Base-by-base conservation (phyloP, 2,888 invertebrate species). In the Acrobasis repandana region DNA sequence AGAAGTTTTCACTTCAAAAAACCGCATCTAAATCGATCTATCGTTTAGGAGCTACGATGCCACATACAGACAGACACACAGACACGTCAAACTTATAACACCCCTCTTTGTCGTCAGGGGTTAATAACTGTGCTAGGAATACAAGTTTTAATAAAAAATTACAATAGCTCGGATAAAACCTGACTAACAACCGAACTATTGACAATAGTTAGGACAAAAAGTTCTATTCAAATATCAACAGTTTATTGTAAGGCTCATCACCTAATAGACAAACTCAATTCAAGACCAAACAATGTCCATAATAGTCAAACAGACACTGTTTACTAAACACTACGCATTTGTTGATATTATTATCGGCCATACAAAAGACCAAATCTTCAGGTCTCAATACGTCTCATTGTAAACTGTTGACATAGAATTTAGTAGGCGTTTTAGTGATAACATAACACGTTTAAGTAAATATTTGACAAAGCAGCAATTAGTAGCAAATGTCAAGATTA, bases 251-350 rank as follows among this genome's bases (percentile, higher is more conserved):
- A 38, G 52, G 14, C 52, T 54, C 36, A 14, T 50, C 50, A 50
- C 14, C 9, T 34, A 52, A 16, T 36, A 36, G 15, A 54, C 16
- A 54, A 38, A 54, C 52, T 18, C 9, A 54, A 15, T 20, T 14
- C 18, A 38, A 54, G 50, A 28, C 18, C 54, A 54, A 54, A 54
- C 36, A 54, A 54, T 20, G 36, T 18, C 36, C 8, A 33, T 38
- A 18, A 54, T 54, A 38, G 38, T 43, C 54, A 20, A 54, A 38
- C 16, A 38, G 18, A 51, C 54, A 43, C 18, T 54, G 38, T 54
- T 54, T 54, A 54, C 36, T 54, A 54, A 54, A 38, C 54, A 54
- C 20, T 10, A 36, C 38, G 18, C 54, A 52, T 15, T 54, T 54
- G 54, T 54, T 54, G 54, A 36, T 54, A 43, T 20, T 38, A 54